Percentiles rank a stretch among this genome's conserved stretches.
Conservation (phyloP, 2,888 invertebrate genomes). For the Netelia fuscicornis region DNA sequence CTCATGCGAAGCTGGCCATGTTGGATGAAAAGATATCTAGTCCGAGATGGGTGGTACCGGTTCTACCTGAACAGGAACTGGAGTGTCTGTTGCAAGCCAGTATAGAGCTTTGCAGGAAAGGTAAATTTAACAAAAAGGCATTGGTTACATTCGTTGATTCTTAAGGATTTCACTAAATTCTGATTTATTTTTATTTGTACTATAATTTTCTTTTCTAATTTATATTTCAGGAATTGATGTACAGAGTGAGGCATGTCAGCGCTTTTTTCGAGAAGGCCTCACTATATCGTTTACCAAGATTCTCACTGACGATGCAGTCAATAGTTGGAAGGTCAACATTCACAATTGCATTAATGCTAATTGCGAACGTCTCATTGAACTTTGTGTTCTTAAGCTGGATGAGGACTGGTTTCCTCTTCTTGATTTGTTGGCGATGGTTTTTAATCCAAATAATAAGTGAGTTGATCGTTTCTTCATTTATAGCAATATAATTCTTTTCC, state of each 20-base stretch:
- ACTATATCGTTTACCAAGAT: slow-evolving; percentile 98
- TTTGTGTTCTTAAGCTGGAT: slow-evolving; percentile 95
- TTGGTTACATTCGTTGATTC: not conserved
- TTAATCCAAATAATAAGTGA: slow-evolving; percentile 98
- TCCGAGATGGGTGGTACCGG: slow-evolving; percentile 98
- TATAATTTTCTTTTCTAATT: not conserved
- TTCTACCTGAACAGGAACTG: slow-evolving; percentile 97
- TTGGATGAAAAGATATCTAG: slow-evolving; percentile 98
- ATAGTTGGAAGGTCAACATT: slow-evolving; percentile 98
- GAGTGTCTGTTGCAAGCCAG: slow-evolving; percentile 96
- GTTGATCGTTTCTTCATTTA: slow-evolving; percentile 75
- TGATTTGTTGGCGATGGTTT: slow-evolving; percentile 96
- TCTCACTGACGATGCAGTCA: slow-evolving; percentile 98
- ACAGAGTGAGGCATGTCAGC: slow-evolving; percentile 95
- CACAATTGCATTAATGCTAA: slow-evolving; percentile 98
- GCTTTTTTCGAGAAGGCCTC: slow-evolving; percentile 97
- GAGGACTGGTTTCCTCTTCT: slow-evolving; percentile 97
- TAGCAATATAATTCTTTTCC: slow-evolving; percentile 1
- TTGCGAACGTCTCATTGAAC: slow-evolving; percentile 95
- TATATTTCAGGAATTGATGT: slow-evolving; percentile 91
- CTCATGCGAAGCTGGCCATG: slow-evolving; percentile 93
- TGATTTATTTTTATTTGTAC: slow-evolving; percentile 15
- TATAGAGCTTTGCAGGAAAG: slow-evolving; percentile 94
- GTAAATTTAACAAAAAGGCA: slow-evolving; percentile 83
- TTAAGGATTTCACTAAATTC: not conserved